Conservation (phyloP, 2,797 vertebrate species). For the Microtus obscurus region DNA sequence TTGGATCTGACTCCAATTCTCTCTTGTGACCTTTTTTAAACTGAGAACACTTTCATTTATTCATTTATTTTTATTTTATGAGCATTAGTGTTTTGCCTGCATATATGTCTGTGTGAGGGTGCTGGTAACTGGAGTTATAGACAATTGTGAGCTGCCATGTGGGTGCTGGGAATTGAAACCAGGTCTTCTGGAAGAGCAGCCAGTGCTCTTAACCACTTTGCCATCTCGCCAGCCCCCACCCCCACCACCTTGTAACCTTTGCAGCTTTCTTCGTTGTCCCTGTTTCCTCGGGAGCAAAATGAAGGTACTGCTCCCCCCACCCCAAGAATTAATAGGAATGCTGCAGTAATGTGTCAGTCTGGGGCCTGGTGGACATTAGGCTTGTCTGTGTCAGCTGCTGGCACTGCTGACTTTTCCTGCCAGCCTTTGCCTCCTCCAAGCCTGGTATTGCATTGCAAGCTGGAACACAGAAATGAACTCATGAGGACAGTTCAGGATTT, state of each 20-base stretch:
- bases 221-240: too few species aligned
- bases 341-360: too few species aligned
- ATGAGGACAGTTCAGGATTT: background rate
- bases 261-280: background rate
- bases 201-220: too few species aligned
- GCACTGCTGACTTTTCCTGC: background rate
- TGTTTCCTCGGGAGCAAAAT: background rate
- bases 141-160: too few species aligned
- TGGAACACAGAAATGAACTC: background rate
- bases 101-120: too few species aligned
- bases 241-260: background rate
- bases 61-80: too few species aligned
- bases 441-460: too few species aligned
- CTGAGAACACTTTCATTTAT: too few species aligned
- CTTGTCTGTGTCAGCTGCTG: background rate
- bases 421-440: accelerated
- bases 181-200: too few species aligned
- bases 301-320: background rate
- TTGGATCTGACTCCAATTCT: background rate
- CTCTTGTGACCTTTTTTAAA: background rate
- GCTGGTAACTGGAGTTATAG: too few species aligned
- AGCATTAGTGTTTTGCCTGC: too few species aligned
- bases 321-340: background rate
- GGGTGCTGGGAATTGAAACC: too few species aligned
- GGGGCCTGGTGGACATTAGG: background rate